Conservation (phyloP, 2,797 vertebrate species). For the Cercopithecus petaurista region DNA sequence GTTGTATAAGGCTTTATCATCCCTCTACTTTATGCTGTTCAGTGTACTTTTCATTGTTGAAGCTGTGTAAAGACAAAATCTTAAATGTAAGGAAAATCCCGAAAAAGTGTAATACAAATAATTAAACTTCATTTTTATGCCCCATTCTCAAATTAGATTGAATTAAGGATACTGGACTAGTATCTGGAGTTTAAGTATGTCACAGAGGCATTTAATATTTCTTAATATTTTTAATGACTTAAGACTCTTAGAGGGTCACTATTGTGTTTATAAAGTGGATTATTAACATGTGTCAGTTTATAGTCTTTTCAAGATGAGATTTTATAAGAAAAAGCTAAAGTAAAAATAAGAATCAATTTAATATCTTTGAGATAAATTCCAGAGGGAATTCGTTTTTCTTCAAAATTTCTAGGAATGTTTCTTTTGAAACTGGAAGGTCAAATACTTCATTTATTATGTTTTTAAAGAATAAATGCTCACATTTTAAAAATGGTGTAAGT, state of each 20-base stretch:
- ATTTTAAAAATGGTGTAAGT: neutral
- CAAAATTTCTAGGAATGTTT: conserved; percentile 16
- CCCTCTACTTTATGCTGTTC: neutral
- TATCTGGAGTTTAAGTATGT: neutral
- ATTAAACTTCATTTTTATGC: neutral
- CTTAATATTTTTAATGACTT: neutral
- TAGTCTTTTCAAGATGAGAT: neutral
- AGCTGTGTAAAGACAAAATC: neutral
- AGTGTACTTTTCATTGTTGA: neutral
- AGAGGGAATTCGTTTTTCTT: neutral
- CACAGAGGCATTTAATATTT: neutral
- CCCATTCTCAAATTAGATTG: neutral
- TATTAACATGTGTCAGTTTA: neutral
- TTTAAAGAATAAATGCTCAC: neutral
- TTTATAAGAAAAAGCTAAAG: conserved; percentile 32
- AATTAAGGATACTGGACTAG: neutral
- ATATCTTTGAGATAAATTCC: neutral
- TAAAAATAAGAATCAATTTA: conserved; percentile 25
- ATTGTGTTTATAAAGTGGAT: neutral
- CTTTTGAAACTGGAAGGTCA: neutral
- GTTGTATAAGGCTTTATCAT: neutral
- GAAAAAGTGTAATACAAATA: neutral
- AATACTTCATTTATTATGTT: neutral
- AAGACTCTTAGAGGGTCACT: neutral
- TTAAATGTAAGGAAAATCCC: neutral